A percentile compares a stretch with the other conserved stretches of the same genome.
These are phyloP conservation scores for Sitta carolinensis DNA, from an alignment of 2,797 vertebrate genomes.

Conservation along the genomic window DNA sequence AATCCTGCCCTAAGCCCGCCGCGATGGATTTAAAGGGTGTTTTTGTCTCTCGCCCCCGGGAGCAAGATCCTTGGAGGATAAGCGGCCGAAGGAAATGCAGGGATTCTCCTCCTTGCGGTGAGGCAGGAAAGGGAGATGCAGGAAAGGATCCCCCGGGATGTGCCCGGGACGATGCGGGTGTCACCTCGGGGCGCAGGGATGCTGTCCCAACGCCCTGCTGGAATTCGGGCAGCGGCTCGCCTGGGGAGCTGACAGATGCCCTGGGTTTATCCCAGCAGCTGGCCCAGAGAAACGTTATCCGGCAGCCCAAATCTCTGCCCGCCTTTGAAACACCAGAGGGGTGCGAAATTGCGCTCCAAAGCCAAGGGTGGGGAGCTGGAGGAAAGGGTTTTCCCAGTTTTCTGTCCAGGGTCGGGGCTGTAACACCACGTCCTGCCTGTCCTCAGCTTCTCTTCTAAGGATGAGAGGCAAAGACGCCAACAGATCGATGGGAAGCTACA, in stretches of 20 bases:
- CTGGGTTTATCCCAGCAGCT: not conserved
- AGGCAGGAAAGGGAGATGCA: not conserved
- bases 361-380: not conserved
- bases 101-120: not conserved
- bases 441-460: not conserved
- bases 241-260: not conserved
- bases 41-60: not conserved
- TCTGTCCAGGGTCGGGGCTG: not conserved
- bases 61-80: constrained; percentile 31
- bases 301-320: not conserved
- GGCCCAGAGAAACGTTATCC: not conserved
- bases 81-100: not conserved
- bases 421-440: fast-evolving
- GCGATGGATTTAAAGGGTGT: constrained; percentile 1
- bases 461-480: not conserved
- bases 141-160: not conserved
- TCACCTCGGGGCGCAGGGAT: not conserved
- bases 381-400: not conserved
- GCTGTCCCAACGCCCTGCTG: not conserved
- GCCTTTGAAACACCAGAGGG: not conserved
- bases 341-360: not conserved
- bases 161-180: fast-evolving
- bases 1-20: constrained; percentile 25
- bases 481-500: not conserved
- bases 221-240: not conserved